These are phyloP conservation scores for Acromyrmex heyeri DNA, from an alignment of 1,140 invertebrate species.

Conservation along the genomic window DNA sequence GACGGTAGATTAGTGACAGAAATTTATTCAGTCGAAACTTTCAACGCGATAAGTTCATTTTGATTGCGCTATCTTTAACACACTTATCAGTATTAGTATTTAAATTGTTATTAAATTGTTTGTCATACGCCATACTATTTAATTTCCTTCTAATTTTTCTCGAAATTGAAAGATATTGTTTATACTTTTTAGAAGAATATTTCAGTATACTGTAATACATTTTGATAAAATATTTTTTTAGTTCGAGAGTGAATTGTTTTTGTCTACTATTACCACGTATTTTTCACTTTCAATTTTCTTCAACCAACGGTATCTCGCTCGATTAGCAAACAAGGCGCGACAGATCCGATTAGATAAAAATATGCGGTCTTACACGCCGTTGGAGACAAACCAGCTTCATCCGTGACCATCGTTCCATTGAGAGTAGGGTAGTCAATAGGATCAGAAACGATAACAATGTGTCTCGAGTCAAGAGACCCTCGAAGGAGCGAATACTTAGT, in stretches of 20 bases:
- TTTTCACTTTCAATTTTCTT: conserved; percentile 56
- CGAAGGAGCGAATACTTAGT: conserved; percentile 64
- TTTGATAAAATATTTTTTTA: neutral
- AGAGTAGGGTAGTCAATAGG: conserved; percentile 71
- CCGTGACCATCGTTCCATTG: conserved; percentile 59
- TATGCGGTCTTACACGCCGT: conserved; percentile 66
- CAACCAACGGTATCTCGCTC: conserved; percentile 45
- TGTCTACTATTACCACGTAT: neutral
- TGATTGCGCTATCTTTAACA: too few species aligned
- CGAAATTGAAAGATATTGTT: neutral
- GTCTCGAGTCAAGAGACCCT: conserved; percentile 81
- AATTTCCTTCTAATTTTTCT: neutral
- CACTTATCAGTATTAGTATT: neutral
- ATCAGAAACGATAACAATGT: conserved; percentile 79
- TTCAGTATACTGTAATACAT: neutral
- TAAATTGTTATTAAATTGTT: neutral
- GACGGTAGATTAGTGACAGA: neutral
- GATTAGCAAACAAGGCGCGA: conserved; percentile 77
- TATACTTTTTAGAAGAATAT: neutral
- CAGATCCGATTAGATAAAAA: conserved; percentile 82
- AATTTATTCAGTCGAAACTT: neutral
- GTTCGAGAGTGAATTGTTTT: neutral
- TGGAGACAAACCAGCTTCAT: conserved; percentile 59
- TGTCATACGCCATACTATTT: neutral
- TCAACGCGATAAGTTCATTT: neutral